phyloP scores from a whole-genome alignment of 2,797 vertebrate genomes.

The Pteropus rufus region DNA sequence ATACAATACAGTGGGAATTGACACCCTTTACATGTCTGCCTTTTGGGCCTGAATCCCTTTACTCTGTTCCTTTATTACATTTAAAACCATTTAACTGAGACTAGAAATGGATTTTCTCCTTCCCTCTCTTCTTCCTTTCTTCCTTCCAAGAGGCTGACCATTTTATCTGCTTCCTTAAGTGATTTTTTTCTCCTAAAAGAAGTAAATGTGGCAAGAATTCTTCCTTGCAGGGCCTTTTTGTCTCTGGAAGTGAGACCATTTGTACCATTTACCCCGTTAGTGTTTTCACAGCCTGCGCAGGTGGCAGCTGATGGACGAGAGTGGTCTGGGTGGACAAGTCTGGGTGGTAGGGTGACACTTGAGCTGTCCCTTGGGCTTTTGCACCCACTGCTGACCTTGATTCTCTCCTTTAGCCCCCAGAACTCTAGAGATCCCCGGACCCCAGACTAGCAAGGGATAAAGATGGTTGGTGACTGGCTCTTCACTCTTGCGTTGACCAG shows the following conservation, averaged over 20 bases:
- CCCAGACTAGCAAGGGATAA: too few species aligned
- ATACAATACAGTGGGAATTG: background rate
- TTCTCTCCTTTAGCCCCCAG: background rate
- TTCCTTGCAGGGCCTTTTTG: background rate
- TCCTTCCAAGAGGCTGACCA: background rate
- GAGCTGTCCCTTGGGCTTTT: background rate
- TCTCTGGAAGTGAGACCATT: background rate
- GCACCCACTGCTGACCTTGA: background rate
- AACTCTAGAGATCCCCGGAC: background rate
- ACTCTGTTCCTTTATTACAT: background rate
- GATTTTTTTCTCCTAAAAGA: background rate
- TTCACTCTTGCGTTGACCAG: background rate
- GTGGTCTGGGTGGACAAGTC: background rate
- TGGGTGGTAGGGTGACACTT: background rate
- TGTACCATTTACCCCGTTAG: fast-evolving
- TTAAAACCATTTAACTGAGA: background rate
- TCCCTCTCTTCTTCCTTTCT: background rate
- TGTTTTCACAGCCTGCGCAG: background rate
- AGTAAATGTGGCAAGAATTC: background rate
- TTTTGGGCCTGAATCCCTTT: background rate
- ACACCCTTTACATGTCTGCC: background rate
- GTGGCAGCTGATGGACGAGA: background rate
- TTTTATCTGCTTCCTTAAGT: background rate
- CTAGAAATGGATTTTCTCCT: background rate
- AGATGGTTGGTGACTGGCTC: background rate